Evolutionary conservation across 2,113 vertebrate genomes (phyloP), one percentile per base, ranked within the genome.

Genomic region (Lagenorhynchus albirostris): DNA sequence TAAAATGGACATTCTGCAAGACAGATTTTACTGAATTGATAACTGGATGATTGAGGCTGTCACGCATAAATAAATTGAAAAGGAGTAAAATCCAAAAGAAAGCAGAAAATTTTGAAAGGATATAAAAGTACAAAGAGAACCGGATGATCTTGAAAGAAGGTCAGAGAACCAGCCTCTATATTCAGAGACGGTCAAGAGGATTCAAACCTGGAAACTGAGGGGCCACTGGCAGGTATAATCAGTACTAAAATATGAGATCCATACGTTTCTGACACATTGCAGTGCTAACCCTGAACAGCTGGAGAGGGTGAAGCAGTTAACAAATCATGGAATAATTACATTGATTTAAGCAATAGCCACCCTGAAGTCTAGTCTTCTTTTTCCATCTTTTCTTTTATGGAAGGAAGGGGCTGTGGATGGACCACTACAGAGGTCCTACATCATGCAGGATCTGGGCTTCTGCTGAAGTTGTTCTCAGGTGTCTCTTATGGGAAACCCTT

Each of bases 1-100:
- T 97, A 97, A 98, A 97, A 97, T 98, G 97, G 97, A 97, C 97
- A 97, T 98, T 98, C 96, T 98, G 95, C 96, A 97, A 97, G 96
- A 98, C 96, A 98, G 96, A 98, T 98, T 98, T 98, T 96, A 98
- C 97, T 98, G 96, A 98, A 97, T 98, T 98, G 97, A 98, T 98
- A 98, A 98, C 97, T 96, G 94, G 81, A 97, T 97, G 94, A 98
- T 97, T 97, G 97, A 98, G 97, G 92, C 96, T 98, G 96, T 97
- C 97, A 97, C 97, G 97, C 94, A 98, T 97, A 98, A 98, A 98
- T 98, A 98, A 95, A 97, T 97, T 98, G 97, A 97, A 98, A 97
- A 97, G 97, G 77, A 94, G 96, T 96, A 97, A 98, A 97, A 97
- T 96, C 47, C 96, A 96, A 97, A 96, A 94, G 97, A 97, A 96